phyloP scores from a whole-genome alignment of 2,797 vertebrate species.

The Centroberyx gerrardi region DNA sequence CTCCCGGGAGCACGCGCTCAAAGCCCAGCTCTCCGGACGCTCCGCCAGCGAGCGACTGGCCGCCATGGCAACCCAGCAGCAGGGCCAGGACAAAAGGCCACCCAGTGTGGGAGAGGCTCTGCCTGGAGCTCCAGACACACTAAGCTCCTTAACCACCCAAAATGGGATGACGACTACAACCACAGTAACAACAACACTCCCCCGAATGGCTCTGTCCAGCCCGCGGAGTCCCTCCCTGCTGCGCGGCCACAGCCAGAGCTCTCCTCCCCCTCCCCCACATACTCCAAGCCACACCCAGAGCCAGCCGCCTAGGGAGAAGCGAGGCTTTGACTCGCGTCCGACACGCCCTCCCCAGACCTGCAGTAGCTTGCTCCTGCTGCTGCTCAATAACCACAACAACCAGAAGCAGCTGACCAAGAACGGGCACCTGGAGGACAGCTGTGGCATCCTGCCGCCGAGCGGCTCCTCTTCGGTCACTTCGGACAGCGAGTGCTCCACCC shows the following conservation, averaged over 20 bases:
- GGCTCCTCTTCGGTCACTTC: conserved; percentile 90
- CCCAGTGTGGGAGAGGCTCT: conserved; percentile 86
- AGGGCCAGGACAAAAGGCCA: conserved; percentile 88
- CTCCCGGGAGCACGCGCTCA: conserved; percentile 96
- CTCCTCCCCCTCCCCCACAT: conserved; percentile 70
- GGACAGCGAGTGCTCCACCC: conserved; percentile 93
- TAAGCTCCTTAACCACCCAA: conserved; percentile 89
- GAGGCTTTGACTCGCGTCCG: conserved; percentile 88
- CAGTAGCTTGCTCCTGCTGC: conserved; percentile 95
- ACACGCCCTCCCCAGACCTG: conserved; percentile 91
- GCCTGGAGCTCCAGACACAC: conserved; percentile 84
- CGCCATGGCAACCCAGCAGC: conserved; percentile 93
- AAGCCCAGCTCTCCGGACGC: conserved; percentile 95
- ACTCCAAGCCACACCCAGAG: conserved; percentile 76
- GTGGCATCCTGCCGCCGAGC: conserved; percentile 88
- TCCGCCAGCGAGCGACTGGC: conserved; percentile 96
- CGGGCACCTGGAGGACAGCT: conserved; percentile 89
- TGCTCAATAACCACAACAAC: conserved; percentile 96
- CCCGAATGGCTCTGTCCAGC: conserved; percentile 80
- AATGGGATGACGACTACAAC: conserved; percentile 80
- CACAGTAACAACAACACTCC: conserved; percentile 77
- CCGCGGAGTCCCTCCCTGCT: conserved; percentile 87
- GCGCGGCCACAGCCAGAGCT: conserved; percentile 83
- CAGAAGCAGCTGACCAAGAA: conserved; percentile 91
- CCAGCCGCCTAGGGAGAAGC: conserved; percentile 88